phyloP scores from a whole-genome alignment of 2,888 invertebrate species.

The Meiosimyza platycephala region DNA sequence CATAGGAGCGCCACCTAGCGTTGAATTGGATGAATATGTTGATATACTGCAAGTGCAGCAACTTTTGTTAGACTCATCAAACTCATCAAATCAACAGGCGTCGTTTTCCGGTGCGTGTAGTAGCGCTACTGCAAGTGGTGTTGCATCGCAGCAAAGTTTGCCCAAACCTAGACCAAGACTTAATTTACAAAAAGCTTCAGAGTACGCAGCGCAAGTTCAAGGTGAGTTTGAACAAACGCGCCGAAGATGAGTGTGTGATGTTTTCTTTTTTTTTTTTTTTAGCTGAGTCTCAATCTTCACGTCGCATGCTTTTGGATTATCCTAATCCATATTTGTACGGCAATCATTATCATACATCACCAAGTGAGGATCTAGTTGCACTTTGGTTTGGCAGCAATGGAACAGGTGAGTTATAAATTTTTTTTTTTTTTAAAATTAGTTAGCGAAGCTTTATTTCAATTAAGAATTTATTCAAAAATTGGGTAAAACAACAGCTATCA shows the following conservation, averaged over 20 bases:
- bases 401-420: slow-evolving; percentile 68
- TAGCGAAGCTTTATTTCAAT: no score
- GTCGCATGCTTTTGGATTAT: slow-evolving; percentile 67
- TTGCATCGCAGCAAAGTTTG: slow-evolving; percentile 38
- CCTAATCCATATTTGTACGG: slow-evolving; percentile 67
- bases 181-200: slow-evolving; percentile 66
- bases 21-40: slow-evolving; percentile 78
- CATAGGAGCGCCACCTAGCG: slow-evolving; percentile 33
- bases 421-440: no score
- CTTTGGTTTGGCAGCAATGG: slow-evolving; percentile 78
- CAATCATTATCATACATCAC: slow-evolving; percentile 70
- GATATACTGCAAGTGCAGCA: slow-evolving; percentile 86
- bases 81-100: slow-evolving; percentile 49
- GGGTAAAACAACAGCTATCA: no score
- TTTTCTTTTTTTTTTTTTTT: slow-evolving; percentile 28
- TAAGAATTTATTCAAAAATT: no score
- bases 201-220: slow-evolving; percentile 66
- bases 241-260: not conserved
- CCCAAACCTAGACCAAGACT: slow-evolving; percentile 64
- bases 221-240: slow-evolving; percentile 51
- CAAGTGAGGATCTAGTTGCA: slow-evolving; percentile 81
- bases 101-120: slow-evolving; percentile 35
- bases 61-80: slow-evolving; percentile 72
- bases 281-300: slow-evolving; percentile 68
- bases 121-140: slow-evolving; percentile 1